These are phyloP conservation scores for Manis javanica DNA, from an alignment of 2,797 vertebrate species.

Conservation along the genomic window DNA sequence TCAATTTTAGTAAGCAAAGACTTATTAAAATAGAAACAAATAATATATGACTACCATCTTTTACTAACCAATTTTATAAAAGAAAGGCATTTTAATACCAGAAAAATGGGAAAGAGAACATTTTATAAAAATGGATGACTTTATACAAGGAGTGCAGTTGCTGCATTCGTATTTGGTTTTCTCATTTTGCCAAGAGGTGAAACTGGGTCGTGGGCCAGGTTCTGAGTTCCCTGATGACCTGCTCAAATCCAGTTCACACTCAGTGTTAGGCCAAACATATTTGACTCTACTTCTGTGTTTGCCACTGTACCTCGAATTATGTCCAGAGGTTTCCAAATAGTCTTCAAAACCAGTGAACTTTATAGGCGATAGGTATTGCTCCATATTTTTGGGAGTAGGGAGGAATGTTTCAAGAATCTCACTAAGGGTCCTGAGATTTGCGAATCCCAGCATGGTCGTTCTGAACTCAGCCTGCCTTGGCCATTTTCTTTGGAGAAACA, in stretches of 20 bases:
- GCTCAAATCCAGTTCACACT: conserved; percentile 21
- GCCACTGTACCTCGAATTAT: not conserved
- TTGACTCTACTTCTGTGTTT: conserved; percentile 15
- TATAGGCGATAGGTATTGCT: not conserved
- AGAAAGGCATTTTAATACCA: not conserved
- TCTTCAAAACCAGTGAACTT: not conserved
- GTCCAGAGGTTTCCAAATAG: not conserved
- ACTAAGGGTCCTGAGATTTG: not conserved
- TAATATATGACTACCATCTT: not conserved
- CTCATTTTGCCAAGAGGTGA: not conserved
- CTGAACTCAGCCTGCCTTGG: conserved; percentile 39
- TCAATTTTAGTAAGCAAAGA: conserved; percentile 1
- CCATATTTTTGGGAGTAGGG: not conserved
- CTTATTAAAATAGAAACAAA: conserved; percentile 16
- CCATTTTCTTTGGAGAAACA: conserved; percentile 46
- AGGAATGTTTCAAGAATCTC: not conserved
- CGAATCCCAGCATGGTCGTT: not conserved
- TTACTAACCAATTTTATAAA: conserved; percentile 2
- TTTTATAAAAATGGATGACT: not conserved
- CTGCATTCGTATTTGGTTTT: not conserved
- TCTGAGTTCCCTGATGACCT: not conserved
- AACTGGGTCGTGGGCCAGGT: not conserved
- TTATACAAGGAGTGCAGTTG: not conserved
- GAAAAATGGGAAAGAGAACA: not conserved
- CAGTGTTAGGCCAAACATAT: not conserved